Conservation (phyloP, 1,140 invertebrate genomes). For the Pseudomyrmex sp. region DNA sequence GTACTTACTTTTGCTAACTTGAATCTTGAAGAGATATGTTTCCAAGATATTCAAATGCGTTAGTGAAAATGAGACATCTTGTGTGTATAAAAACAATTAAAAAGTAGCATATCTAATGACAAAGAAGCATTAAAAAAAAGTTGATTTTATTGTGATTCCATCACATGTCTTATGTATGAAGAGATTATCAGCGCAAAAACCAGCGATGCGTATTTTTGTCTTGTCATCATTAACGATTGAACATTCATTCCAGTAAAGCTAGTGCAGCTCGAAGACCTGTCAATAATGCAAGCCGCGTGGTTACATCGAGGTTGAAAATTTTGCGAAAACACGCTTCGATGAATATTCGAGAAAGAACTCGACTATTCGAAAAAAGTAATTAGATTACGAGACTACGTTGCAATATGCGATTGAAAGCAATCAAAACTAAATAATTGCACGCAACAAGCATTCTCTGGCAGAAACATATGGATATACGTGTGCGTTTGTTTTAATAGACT, state of each 20-base stretch:
- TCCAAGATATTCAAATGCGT: too few relatives aligned
- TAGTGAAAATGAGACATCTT: too few relatives aligned
- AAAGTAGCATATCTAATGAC: too few relatives aligned
- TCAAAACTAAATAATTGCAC: conserved; percentile 24
- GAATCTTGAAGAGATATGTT: neutral
- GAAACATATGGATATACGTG: neutral
- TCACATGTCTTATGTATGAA: neutral
- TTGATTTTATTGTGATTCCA: neutral
- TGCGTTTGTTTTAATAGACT: neutral
- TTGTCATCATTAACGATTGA: conserved; percentile 16
- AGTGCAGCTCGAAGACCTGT: neutral
- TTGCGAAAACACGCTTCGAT: neutral
- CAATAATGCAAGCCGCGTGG: conserved; percentile 19
- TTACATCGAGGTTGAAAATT: conserved; percentile 5
- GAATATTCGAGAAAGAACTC: neutral
- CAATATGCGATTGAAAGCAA: conserved; percentile 10
- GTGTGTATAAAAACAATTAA: too few relatives aligned
- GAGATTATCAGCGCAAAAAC: neutral
- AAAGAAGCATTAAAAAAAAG: neutral
- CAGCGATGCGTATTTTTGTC: neutral
- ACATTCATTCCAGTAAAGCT: neutral
- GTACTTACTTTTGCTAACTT: conserved; percentile 7
- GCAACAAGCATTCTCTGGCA: neutral
- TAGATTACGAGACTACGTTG: neutral
- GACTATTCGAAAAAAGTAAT: neutral